These are phyloP conservation scores for Entomyzon cyanotis DNA, from an alignment of 2,113 vertebrate species.

Conservation along the genomic window DNA sequence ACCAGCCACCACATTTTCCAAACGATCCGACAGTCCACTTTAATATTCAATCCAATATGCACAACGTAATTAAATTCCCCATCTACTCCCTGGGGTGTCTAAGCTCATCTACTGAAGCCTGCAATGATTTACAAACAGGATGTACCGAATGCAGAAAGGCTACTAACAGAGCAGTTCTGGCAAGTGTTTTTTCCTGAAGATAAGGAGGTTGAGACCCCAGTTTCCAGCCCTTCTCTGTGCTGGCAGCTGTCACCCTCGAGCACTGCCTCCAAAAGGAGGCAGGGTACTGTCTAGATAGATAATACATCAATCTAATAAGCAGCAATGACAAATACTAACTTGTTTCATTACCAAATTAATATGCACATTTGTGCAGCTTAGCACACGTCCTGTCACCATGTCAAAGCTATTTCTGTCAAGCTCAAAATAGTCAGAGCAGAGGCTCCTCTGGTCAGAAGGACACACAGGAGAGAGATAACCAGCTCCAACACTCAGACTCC, in stretches of 20 bases:
- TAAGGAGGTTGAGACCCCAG: not conserved
- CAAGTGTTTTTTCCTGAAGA: not conserved
- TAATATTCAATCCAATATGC: constrained; percentile 27
- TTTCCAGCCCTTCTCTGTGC: not conserved
- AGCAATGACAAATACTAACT: not conserved
- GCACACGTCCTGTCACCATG: not conserved
- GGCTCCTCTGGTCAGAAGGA: not conserved
- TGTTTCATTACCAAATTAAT: not conserved
- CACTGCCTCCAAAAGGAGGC: not conserved
- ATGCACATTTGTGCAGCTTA: not conserved
- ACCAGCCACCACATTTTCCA: not conserved
- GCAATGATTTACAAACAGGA: not conserved
- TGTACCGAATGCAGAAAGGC: not conserved
- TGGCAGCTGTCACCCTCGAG: not conserved
- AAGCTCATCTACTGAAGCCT: not conserved
- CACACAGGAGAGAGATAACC: not conserved
- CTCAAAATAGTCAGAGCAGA: not conserved
- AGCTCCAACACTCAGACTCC: not conserved
- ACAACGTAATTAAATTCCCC: not conserved
- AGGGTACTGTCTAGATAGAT: not conserved
- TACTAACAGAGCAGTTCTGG: not conserved
- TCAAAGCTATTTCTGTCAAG: not conserved
- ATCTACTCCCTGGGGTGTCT: not conserved
- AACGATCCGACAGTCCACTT: not conserved
- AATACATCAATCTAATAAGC: not conserved